These are phyloP conservation scores for Micronycteris hirsuta DNA, from an alignment of 2,113 vertebrate genomes.

Conservation along the genomic window DNA sequence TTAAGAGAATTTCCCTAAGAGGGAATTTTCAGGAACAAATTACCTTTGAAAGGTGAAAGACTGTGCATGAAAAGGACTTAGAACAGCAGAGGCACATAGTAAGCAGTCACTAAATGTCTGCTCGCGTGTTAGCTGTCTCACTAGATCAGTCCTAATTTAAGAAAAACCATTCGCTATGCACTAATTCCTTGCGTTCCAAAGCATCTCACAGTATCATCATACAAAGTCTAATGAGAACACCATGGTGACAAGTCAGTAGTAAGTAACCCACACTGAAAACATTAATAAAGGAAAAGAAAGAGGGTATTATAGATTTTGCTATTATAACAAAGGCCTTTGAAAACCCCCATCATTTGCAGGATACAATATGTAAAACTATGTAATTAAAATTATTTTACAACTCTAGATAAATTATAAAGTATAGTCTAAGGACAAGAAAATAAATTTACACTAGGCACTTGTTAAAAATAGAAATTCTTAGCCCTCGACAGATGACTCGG, in stretches of 20 bases:
- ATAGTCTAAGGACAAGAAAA: not conserved
- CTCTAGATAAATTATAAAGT: not conserved
- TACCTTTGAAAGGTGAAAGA: not conserved
- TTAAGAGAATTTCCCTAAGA: slow-evolving; percentile 8
- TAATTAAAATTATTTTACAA: not conserved
- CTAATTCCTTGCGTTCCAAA: not conserved
- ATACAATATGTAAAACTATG: not conserved
- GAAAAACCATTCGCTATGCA: not conserved
- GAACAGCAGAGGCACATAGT: not conserved
- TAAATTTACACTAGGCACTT: not conserved
- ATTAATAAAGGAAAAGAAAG: not conserved
- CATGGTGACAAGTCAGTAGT: not conserved
- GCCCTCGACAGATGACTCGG: too few relatives aligned
- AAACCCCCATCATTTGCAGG: not conserved
- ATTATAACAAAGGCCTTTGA: not conserved
- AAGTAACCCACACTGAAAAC: not conserved
- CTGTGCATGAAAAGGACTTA: not conserved
- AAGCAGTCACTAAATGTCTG: not conserved
- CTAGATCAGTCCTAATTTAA: not conserved
- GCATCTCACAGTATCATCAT: not conserved
- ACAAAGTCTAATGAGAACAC: not conserved
- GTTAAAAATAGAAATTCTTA: not conserved
- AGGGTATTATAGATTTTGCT: not conserved
- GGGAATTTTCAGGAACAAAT: not conserved
- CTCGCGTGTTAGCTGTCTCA: not conserved